Conservation (phyloP, 2,113 vertebrate genomes). For the Elephas maximus region DNA sequence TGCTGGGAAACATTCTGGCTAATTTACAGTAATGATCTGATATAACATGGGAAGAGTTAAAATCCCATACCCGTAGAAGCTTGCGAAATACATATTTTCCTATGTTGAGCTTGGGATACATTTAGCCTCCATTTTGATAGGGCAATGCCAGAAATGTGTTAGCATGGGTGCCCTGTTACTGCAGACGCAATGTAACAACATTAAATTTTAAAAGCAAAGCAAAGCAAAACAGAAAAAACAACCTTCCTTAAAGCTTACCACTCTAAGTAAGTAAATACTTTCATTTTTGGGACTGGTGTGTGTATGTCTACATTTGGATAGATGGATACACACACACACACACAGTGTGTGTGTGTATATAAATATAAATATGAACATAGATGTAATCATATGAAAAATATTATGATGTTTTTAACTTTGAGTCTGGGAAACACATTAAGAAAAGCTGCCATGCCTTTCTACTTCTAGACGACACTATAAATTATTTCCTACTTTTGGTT, state of each 20-base stretch:
- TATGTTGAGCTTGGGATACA: conserved; percentile 70
- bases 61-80: conserved; percentile 77
- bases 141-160: conserved; percentile 75
- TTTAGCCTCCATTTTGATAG: conserved; percentile 74
- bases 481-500: conserved; percentile 73
- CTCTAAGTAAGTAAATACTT: conserved; percentile 59
- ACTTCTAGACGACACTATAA: conserved; percentile 77
- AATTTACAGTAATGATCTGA: conserved; percentile 81
- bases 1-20: conserved; percentile 83
- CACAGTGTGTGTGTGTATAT: neutral
- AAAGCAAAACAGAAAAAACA: conserved; percentile 15
- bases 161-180: neutral
- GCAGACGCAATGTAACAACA: neutral
- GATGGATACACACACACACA: neutral
- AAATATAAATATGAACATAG: conserved; percentile 30
- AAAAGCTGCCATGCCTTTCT: conserved; percentile 74
- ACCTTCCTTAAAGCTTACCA: conserved; percentile 7
- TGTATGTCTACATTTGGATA: neutral
- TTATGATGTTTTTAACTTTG: conserved; percentile 78
- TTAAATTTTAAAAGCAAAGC: neutral
- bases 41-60: conserved; percentile 78
- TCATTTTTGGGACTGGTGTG: neutral
- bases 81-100: conserved; percentile 81
- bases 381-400: conserved; percentile 71
- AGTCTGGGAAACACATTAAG: conserved; percentile 83